These are phyloP conservation scores for Balaenoptera acutorostrata DNA, from an alignment of 2,113 vertebrate species.

Conservation along the genomic window DNA sequence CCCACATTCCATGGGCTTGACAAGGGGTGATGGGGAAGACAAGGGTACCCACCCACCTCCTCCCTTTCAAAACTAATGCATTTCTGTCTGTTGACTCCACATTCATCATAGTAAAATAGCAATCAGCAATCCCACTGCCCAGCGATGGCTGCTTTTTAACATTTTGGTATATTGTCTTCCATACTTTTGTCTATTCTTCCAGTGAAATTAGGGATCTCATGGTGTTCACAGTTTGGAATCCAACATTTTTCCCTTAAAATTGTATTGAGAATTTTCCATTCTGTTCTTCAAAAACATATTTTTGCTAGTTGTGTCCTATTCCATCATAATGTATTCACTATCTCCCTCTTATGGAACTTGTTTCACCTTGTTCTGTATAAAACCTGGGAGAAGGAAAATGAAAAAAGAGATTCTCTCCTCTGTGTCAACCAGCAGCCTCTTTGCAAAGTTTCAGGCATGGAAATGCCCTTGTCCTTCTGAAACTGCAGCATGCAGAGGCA, in stretches of 20 bases:
- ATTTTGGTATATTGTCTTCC: too few relatives aligned
- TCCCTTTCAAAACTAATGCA: too few relatives aligned
- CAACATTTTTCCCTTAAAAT: neutral
- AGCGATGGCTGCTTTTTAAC: rapidly evolving
- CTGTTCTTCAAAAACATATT: neutral
- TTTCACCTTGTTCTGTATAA: neutral
- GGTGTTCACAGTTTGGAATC: neutral
- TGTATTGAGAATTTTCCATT: neutral
- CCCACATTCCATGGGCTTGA: too few relatives aligned
- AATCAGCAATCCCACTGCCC: too few relatives aligned
- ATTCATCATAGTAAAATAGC: neutral
- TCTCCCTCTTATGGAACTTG: neutral
- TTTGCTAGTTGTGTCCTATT: neutral
- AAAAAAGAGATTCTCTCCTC: neutral
- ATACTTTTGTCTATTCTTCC: neutral
- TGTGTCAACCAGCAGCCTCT: neutral
- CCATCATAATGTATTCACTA: neutral
- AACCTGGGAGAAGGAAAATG: neutral
- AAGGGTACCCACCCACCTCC: neutral
- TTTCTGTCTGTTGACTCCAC: neutral
- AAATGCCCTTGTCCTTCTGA: neutral
- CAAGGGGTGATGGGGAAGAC: neutral
- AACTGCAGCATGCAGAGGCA: neutral
- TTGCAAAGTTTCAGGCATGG: neutral
- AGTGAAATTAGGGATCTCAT: neutral